Conservation (phyloP, 2,888 invertebrate species). For the Ophioninae sp. region DNA sequence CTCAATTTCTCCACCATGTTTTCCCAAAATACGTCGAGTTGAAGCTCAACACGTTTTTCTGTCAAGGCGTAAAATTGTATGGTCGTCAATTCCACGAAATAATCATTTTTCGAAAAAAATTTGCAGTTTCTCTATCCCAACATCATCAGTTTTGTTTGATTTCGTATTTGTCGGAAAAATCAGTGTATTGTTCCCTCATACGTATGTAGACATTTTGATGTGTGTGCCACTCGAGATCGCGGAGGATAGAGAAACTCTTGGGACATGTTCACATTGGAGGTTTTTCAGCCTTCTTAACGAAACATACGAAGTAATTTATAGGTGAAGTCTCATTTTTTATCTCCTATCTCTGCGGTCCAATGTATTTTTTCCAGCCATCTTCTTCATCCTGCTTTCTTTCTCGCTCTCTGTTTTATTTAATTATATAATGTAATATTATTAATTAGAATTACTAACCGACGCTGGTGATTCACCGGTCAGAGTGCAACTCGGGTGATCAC, state of each 20-base stretch:
- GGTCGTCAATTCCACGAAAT: too few species aligned
- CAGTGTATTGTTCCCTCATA: background rate
- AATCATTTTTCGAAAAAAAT: conserved; percentile 2
- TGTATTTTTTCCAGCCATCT: conserved; percentile 22
- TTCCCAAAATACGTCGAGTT: too few species aligned
- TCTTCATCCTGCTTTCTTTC: conserved; percentile 19
- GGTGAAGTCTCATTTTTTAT: conserved; percentile 58
- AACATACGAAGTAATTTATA: conserved; percentile 62
- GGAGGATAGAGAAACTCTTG: background rate
- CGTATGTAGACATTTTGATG: background rate
- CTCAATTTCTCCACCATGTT: too few species aligned
- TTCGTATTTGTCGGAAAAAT: too few species aligned
- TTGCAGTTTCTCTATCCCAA: background rate
- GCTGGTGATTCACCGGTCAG: too few species aligned
- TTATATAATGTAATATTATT: too few species aligned
- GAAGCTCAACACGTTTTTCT: too few species aligned
- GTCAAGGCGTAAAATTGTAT: too few species aligned
- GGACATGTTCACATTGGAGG: conserved; percentile 54
- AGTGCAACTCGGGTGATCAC: too few species aligned
- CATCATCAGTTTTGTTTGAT: too few species aligned
- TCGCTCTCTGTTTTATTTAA: too few species aligned
- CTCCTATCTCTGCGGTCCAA: conserved; percentile 52
- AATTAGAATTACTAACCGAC: too few species aligned
- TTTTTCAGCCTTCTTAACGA: conserved; percentile 56
- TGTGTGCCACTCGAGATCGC: background rate